These are phyloP conservation scores for Megaceryle alcyon DNA, from an alignment of 2,797 vertebrate species.

Conservation along the genomic window DNA sequence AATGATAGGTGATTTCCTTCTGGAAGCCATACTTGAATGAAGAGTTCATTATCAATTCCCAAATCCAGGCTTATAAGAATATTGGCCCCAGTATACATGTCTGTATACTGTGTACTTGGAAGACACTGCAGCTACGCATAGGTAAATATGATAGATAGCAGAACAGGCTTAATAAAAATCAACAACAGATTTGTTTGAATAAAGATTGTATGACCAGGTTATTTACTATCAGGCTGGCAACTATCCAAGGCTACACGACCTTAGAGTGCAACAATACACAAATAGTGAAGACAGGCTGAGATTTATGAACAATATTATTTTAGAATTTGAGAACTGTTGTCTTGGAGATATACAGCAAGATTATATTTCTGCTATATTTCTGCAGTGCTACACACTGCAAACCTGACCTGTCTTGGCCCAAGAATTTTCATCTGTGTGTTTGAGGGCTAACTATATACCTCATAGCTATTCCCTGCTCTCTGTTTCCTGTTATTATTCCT, in stretches of 20 bases:
- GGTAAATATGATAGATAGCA: background rate
- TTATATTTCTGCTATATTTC: background rate
- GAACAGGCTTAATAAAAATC: slow-evolving; percentile 6
- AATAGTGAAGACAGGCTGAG: background rate
- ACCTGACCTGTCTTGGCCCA: background rate
- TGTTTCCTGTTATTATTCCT: background rate
- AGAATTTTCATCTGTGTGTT: background rate
- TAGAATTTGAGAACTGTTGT: background rate
- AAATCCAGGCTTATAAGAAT: background rate
- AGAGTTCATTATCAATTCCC: background rate
- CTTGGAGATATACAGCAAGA: background rate
- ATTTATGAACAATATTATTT: slow-evolving; percentile 6
- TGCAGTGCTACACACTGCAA: background rate
- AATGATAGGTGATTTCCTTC: background rate
- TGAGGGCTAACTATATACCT: background rate
- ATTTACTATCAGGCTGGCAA: background rate
- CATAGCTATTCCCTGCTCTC: background rate
- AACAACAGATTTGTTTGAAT: slow-evolving; percentile 25
- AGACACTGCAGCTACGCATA: background rate
- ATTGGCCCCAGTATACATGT: background rate
- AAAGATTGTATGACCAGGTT: background rate
- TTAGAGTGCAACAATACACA: background rate
- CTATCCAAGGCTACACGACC: background rate
- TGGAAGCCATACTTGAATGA: background rate
- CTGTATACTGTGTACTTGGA: background rate